Evolutionary conservation across 1,140 invertebrate species (phyloP), one percentile per base, ranked within the genome.

Genomic region (Pissodes strobi): DNA sequence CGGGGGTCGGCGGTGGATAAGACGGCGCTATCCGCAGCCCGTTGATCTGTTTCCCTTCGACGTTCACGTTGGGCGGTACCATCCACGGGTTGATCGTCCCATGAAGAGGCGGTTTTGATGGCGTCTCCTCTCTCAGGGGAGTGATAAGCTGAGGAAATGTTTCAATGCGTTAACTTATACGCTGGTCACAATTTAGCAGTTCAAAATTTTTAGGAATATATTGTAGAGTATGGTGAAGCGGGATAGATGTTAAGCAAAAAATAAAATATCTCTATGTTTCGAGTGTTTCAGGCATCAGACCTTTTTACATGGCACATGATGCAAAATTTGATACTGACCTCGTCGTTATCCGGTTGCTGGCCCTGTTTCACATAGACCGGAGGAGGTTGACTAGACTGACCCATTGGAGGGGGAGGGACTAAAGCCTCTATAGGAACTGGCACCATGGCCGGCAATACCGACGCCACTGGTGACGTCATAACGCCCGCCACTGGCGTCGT

Each of bases 21-120:
- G 37, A 52, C 4, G 62, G 23, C 13, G 63, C 41, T 45, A 71
- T 49, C n/a, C 70, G 61, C 23, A 76, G 67, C 39, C 73, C 74
- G 43, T 76, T 76, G 74, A 80, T 61, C 70, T 75, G 61, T 76
- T 82, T 69, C 75, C 79, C 48, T 74, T 82, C 65, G 52, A 58
- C 41, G 22, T 41, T 53, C 15, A 53, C 30, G 12, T 8, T 8
- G 21, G 51, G 37, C 6, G 46, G 19, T 6, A 6, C 15, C 30
- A 51, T 25, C 58, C 58, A 61, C 19, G 46, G 25, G 21, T 56
- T 67, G 13, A 53, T 34, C 27, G 41, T 13, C 8, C 8, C 5
- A 15, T 48, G 41, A 5, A 55, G 61, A 6, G 53, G 56, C 17
- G n/a, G 38, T 45, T 22, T 53, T 22, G 25, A 9, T 12, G 51